phyloP scores from a whole-genome alignment of 2,888 invertebrate species.

The Geophilus truncorum region DNA sequence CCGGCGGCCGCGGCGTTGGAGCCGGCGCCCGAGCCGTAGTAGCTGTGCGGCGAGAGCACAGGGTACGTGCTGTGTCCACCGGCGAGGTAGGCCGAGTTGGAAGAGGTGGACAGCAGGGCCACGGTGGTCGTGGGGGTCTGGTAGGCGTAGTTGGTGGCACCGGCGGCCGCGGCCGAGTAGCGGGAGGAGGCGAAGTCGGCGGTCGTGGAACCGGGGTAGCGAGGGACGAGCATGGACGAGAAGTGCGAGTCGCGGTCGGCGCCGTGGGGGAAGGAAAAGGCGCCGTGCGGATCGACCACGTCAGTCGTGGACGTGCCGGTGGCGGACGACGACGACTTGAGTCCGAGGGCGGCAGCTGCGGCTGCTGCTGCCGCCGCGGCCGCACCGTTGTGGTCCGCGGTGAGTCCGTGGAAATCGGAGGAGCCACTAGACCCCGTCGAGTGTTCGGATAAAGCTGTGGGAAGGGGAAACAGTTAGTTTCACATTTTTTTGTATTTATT shows the following conservation, averaged over 20 bases:
- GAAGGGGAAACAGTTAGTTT: background rate
- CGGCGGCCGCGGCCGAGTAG: slow-evolving; percentile 32
- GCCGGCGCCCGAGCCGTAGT: slow-evolving; percentile 38
- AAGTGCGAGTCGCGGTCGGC: slow-evolving; percentile 35
- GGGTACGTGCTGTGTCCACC: slow-evolving; percentile 38
- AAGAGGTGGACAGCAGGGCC: slow-evolving; percentile 36
- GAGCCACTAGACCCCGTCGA: slow-evolving; percentile 35
- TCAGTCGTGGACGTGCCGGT: slow-evolving; percentile 30
- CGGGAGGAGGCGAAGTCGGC: slow-evolving; percentile 36
- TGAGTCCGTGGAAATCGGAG: slow-evolving; percentile 36
- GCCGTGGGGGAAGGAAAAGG: slow-evolving; percentile 33
- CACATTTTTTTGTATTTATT: background rate
- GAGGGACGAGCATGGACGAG: slow-evolving; percentile 36
- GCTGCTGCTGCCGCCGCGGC: slow-evolving; percentile 36
- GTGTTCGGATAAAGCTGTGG: slow-evolving; percentile 35
- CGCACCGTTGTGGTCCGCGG: slow-evolving; percentile 36
- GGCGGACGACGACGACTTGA: slow-evolving; percentile 31
- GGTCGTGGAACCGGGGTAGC: slow-evolving; percentile 34
- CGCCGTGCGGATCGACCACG: slow-evolving; percentile 35
- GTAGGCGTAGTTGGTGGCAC: slow-evolving; percentile 34
- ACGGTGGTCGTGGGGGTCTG: slow-evolving; percentile 39
- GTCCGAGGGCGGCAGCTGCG: slow-evolving; percentile 32
- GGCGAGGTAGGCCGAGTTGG: slow-evolving; percentile 36
- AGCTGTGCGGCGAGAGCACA: slow-evolving; percentile 39
- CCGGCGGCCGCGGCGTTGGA: slow-evolving; percentile 42